phyloP scores from a whole-genome alignment of 37 sponge, comb jelly and placozoan species.

The Beroe forskalii region DNA sequence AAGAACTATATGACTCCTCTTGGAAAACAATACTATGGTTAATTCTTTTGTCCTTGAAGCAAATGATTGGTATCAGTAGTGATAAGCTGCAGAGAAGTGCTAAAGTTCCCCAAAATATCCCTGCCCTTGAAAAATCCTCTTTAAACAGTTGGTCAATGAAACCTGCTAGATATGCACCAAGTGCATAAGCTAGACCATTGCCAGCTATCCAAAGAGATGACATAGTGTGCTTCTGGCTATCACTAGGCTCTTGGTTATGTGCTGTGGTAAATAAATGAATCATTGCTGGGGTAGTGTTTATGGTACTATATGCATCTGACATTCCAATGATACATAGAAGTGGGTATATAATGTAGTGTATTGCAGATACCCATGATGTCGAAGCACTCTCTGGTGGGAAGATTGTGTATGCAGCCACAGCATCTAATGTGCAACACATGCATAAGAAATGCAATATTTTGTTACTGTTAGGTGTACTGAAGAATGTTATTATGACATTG shows the following conservation, averaged over 20 bases:
- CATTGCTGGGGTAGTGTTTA: constrained; percentile 63
- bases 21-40: too few relatives aligned
- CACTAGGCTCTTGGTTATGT: background rate
- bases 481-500: constrained; percentile 46
- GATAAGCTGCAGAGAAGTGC: constrained; percentile 29
- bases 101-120: constrained; percentile 31
- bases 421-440: constrained; percentile 7
- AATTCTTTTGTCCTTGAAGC: too few relatives aligned
- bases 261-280: background rate
- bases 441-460: background rate
- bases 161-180: constrained; percentile 55
- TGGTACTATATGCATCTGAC: constrained; percentile 59
- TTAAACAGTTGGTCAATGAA: constrained; percentile 42
- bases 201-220: constrained; percentile 66
- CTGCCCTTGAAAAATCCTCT: constrained; percentile 28
- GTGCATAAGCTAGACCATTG: constrained; percentile 28
- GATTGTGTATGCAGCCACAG: constrained; percentile 32
- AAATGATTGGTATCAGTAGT: background rate
- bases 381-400: constrained; percentile 50
- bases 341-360: background rate
- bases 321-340: constrained; percentile 21
- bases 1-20: too few relatives aligned
- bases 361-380: background rate
- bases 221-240: constrained; percentile 54
- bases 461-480: background rate